Conservation (phyloP, 2,888 invertebrate species). For the Bellardia bayeri region DNA sequence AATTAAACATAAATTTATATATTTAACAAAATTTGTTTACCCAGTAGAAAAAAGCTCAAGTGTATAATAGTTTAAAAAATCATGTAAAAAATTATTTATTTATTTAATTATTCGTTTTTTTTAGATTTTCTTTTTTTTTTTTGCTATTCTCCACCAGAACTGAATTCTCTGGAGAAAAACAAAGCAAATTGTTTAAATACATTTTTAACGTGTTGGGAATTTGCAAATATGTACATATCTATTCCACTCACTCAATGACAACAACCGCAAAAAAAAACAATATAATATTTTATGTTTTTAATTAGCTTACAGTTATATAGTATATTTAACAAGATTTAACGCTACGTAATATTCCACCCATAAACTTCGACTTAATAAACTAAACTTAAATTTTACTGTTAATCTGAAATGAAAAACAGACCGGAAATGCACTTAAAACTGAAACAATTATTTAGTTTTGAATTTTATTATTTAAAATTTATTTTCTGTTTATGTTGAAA, state of each 20-base stretch:
- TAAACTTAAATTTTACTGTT: neutral
- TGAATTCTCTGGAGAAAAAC: neutral
- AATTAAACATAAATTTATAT: too few relatives aligned
- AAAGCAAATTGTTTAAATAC: constrained; percentile 5
- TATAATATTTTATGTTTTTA: constrained; percentile 13
- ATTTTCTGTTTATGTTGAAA: neutral
- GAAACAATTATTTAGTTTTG: neutral
- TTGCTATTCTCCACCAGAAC: neutral
- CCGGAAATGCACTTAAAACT: constrained; percentile 18
- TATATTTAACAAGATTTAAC: neutral
- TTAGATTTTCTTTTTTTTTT: neutral
- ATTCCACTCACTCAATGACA: neutral
- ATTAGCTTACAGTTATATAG: neutral
- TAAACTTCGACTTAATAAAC: constrained; percentile 10
- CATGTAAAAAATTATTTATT: neutral
- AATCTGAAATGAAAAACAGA: neutral
- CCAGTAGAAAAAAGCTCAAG: neutral
- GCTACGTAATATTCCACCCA: neutral
- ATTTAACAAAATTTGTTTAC: too few relatives aligned
- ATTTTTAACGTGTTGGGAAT: constrained; percentile 39
- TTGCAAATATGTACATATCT: constrained; percentile 33
- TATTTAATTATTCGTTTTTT: neutral
- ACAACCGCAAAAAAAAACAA: neutral
- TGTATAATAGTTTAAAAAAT: neutral
- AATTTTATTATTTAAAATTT: neutral